Conservation (phyloP, 1,140 invertebrate species). For the Asbolus verrucosus region DNA sequence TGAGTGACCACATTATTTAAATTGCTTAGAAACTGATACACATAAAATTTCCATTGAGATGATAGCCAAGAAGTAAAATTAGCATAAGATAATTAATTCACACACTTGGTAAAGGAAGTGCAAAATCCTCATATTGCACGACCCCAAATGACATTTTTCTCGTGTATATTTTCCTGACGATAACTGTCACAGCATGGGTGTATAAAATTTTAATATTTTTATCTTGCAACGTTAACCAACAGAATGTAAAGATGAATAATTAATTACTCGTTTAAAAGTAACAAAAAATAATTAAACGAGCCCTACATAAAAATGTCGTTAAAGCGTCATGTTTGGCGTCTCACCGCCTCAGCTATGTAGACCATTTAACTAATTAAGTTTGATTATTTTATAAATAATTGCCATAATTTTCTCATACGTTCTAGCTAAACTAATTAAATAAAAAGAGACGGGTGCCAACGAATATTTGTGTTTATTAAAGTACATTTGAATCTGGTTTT, state of each 20-base stretch:
- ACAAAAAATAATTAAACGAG: constrained; percentile 16
- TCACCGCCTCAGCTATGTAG: constrained; percentile 19
- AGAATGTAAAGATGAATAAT: constrained; percentile 28
- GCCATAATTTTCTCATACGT: constrained; percentile 41
- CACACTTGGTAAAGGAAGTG: constrained; percentile 6
- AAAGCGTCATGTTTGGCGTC: constrained; percentile 6
- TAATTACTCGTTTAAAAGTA: constrained; percentile 17
- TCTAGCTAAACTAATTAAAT: constrained; percentile 37
- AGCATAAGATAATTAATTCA: constrained; percentile 14
- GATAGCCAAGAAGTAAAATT: not conserved
- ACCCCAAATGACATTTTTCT: constrained; percentile 6
- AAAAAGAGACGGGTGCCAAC: constrained; percentile 2
- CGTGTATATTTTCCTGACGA: not conserved
- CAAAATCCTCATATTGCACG: not conserved
- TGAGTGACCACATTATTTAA: constrained; percentile 4
- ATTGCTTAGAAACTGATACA: not conserved
- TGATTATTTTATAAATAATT: constrained; percentile 41
- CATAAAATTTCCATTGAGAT: constrained; percentile 29
- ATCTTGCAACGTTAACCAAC: constrained; percentile 4
- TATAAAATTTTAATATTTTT: constrained; percentile 1
- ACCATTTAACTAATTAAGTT: constrained; percentile 45
- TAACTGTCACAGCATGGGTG: not conserved
- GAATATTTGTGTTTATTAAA: constrained; percentile 41
- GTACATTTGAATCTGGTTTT: constrained; percentile 44
- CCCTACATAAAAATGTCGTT: constrained; percentile 33